phyloP scores from a whole-genome alignment of 2,113 vertebrate species.

The Mormyrus lacerda region DNA sequence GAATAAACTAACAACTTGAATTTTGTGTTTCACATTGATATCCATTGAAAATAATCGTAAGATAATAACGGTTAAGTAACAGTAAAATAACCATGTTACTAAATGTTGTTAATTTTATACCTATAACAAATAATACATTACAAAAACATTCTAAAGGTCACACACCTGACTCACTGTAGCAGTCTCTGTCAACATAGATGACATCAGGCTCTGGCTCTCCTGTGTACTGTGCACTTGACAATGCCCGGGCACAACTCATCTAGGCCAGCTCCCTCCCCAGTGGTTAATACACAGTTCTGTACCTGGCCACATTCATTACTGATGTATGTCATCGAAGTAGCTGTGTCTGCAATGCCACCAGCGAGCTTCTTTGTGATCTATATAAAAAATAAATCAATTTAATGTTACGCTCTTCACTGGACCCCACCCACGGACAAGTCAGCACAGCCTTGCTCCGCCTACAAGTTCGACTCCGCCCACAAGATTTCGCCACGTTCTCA shows the following conservation, averaged over 20 bases:
- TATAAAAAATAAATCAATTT: constrained; percentile 14
- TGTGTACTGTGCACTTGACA: not conserved
- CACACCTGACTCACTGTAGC: constrained; percentile 31
- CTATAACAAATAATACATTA: too few species aligned
- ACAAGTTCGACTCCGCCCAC: too few species aligned
- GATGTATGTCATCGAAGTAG: constrained; percentile 29
- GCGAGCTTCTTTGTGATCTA: constrained; percentile 33
- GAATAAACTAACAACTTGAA: not conserved
- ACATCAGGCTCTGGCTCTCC: constrained; percentile 25
- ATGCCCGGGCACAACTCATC: constrained; percentile 31
- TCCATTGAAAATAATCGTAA: too few species aligned
- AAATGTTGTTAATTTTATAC: too few species aligned
- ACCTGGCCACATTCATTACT: constrained; percentile 20
- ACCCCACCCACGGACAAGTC: too few species aligned
- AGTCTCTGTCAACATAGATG: constrained; percentile 39
- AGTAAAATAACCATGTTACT: too few species aligned
- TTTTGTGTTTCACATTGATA: not conserved
- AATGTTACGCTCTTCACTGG: too few species aligned
- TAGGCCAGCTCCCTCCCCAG: constrained; percentile 28
- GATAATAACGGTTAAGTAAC: too few species aligned
- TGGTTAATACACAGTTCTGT: constrained; percentile 36
- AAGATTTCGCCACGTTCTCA: too few species aligned
- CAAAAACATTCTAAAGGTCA: too few species aligned
- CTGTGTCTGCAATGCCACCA: constrained; percentile 23
- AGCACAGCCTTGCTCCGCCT: too few species aligned